A percentile compares a stretch with the other conserved stretches of the same genome.
Evolutionary conservation across 2,888 invertebrate genomes (phyloP).

Genomic region (Trilocha varians): DNA sequence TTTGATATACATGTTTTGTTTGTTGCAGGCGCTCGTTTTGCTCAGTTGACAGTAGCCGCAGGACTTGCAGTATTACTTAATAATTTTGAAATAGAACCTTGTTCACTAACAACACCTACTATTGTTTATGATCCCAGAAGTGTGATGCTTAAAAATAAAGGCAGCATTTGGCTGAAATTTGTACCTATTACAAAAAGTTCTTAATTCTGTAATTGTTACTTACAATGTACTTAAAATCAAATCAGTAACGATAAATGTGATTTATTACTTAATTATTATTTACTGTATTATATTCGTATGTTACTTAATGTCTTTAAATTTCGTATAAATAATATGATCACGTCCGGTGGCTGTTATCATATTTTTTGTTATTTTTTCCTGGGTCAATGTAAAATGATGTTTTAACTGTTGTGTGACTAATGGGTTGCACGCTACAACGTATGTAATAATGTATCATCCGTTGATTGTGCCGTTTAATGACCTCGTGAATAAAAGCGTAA

Average conservation of each 20-base stretch:
- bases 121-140: slow-evolving; percentile 60
- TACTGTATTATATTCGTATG: too few species aligned
- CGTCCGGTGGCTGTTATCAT: not conserved
- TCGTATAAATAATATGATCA: too few species aligned
- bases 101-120: slow-evolving; percentile 43
- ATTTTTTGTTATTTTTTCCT: too few species aligned
- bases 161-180: slow-evolving; percentile 58
- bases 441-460: not conserved
- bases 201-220: not conserved
- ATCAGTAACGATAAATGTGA: not conserved
- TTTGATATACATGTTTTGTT: slow-evolving; percentile 1
- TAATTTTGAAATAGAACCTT: slow-evolving; percentile 46
- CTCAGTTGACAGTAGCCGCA: slow-evolving; percentile 49
- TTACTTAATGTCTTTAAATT: too few species aligned
- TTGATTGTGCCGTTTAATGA: not conserved
- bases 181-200: not conserved
- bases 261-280: not conserved
- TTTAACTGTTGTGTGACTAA: not conserved
- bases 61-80: slow-evolving; percentile 46
- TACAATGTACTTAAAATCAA: not conserved
- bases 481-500: not conserved
- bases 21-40: slow-evolving; percentile 61
- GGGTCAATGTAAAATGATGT: not conserved
- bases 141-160: slow-evolving; percentile 63
- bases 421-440: not conserved